A percentile compares a stretch with the other conserved stretches of the same genome.
Evolutionary conservation across 2,113 vertebrate genomes (phyloP).

Genomic region (Pollimyrus isidori): DNA sequence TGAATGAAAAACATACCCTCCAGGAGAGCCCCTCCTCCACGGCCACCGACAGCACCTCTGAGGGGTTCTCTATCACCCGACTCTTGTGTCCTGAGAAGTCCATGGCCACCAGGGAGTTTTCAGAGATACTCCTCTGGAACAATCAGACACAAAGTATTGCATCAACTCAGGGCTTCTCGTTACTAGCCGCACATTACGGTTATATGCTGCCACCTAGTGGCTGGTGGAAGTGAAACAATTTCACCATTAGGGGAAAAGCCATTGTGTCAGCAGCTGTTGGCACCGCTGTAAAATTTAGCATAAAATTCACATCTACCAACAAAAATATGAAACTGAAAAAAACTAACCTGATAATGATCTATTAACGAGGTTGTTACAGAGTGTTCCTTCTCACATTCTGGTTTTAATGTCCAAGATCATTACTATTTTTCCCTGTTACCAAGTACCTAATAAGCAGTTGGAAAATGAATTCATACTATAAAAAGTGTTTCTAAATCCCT

Average conservation of each 20-base stretch:
- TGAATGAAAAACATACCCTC: conserved; percentile 65
- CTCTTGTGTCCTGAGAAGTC: conserved; percentile 93
- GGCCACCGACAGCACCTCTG: conserved; percentile 87
- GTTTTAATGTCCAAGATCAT: background rate
- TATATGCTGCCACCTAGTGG: conserved; percentile 20
- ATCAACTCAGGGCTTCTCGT: background rate
- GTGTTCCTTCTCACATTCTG: background rate
- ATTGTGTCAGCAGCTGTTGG: background rate
- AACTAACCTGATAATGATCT: background rate
- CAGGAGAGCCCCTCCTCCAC: conserved; percentile 92
- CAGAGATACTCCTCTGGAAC: conserved; percentile 89
- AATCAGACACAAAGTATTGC: background rate
- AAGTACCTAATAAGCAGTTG: background rate
- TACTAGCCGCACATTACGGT: background rate
- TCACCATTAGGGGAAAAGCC: background rate
- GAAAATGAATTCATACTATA: background rate
- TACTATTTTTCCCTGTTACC: background rate
- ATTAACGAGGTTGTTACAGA: background rate
- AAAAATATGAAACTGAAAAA: background rate
- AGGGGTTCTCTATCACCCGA: conserved; percentile 94
- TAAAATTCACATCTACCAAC: background rate
- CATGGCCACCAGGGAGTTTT: conserved; percentile 97
- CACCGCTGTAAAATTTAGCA: background rate
- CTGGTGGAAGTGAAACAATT: background rate
- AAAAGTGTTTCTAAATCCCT: background rate